Percentiles rank a stretch among this genome's conserved stretches.
These are phyloP conservation scores for Nyctibius bracteatus DNA, from an alignment of 2,113 vertebrate genomes.

Conservation along the genomic window DNA sequence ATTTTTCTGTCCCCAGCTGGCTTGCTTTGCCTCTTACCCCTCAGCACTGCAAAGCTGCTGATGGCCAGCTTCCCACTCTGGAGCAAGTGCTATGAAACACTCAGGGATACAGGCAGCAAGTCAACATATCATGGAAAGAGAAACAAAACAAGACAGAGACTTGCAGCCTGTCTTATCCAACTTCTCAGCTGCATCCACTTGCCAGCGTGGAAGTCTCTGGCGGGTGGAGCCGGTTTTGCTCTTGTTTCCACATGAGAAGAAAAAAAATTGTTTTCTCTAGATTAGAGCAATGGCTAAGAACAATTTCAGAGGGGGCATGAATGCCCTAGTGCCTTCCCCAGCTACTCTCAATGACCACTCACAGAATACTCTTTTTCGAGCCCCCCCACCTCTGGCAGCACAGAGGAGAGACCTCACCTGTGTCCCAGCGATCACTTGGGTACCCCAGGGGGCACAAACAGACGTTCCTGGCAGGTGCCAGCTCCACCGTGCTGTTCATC, in stretches of 20 bases:
- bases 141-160: background rate
- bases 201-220: background rate
- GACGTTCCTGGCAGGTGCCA: conserved; percentile 59
- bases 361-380: background rate
- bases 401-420: conserved; percentile 44
- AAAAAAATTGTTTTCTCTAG: background rate
- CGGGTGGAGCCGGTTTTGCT: background rate
- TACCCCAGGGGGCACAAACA: conserved; percentile 63
- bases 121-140: background rate
- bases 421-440: conserved; percentile 30
- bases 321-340: background rate
- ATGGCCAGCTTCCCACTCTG: background rate
- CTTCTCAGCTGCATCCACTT: background rate
- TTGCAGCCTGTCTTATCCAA: background rate
- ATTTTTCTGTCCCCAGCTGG: background rate
- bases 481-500: conserved; percentile 64
- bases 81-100: background rate
- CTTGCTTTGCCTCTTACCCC: background rate
- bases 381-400: background rate
- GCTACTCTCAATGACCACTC: background rate
- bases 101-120: background rate
- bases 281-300: background rate
- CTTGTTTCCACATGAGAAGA: background rate
- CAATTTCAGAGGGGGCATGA: background rate
- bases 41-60: background rate